A percentile compares a stretch with the other conserved stretches of the same genome.
phyloP scores from a whole-genome alignment of 2,113 vertebrate genomes.

The Euleptes europaea region DNA sequence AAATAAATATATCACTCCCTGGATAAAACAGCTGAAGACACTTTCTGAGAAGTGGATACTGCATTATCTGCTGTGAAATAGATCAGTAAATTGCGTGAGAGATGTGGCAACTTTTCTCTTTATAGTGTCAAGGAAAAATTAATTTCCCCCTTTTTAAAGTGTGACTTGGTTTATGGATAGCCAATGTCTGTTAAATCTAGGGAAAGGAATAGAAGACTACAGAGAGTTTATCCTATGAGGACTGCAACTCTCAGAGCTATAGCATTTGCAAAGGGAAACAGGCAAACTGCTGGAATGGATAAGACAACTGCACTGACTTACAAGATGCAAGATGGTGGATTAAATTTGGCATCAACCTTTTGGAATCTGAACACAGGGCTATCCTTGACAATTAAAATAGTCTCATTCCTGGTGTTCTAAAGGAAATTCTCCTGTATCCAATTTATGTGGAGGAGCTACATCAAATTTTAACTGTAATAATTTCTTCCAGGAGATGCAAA shows the following conservation, averaged over 20 bases:
- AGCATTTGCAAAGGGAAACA: background rate
- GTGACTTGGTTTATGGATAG: too few species aligned
- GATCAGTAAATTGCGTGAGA: too few species aligned
- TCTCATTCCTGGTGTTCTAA: background rate
- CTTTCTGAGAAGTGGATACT: too few species aligned
- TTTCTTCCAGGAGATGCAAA: accelerated
- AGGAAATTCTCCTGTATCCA: background rate
- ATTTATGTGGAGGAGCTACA: background rate
- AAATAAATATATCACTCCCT: too few species aligned
- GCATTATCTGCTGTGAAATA: too few species aligned
- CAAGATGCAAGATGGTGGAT: background rate
- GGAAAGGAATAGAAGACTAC: too few species aligned
- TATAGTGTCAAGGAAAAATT: too few species aligned
- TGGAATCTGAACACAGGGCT: background rate
- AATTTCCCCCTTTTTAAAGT: too few species aligned
- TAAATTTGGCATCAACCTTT: background rate
- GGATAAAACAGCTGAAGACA: too few species aligned
- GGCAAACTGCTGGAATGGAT: background rate
- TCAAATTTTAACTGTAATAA: background rate
- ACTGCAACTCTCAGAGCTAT: background rate
- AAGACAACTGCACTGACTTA: background rate
- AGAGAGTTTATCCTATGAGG: background rate
- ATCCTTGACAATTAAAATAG: background rate
- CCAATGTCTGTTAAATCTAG: too few species aligned
- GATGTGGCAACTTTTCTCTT: too few species aligned